Conservation (phyloP, 2,888 invertebrate genomes). For the Allophyes oxyacanthae region DNA sequence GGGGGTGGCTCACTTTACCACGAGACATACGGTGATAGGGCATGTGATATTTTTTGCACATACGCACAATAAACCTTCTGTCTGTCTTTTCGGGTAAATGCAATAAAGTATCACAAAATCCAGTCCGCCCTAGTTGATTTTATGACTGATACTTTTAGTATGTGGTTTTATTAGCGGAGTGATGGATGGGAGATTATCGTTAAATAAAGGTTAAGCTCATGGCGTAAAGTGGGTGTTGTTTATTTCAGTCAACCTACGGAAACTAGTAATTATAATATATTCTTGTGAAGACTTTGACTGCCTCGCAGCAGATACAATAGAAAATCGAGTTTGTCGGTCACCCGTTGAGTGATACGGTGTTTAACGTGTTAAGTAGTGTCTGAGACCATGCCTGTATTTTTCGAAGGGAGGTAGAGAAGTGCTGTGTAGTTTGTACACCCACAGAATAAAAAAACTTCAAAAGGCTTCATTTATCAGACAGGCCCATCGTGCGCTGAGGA, state of each 20-base stretch:
- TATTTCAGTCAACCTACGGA: conserved; percentile 9
- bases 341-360: too few species aligned
- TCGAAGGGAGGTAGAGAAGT: too few species aligned
- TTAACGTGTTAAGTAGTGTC: background rate
- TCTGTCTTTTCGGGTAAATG: background rate
- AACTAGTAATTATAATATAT: background rate
- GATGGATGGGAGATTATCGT: conserved; percentile 27
- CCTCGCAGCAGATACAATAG: too few species aligned
- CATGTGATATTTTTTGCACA: too few species aligned
- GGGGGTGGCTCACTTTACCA: too few species aligned
- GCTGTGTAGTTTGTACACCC: too few species aligned
- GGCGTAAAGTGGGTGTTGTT: conserved; percentile 28
- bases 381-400: background rate
- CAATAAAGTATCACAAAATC: conserved; percentile 26
- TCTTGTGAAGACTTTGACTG: too few species aligned
- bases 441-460: too few species aligned
- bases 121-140: conserved; percentile 31
- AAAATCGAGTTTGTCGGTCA: too few species aligned
- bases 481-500: too few species aligned
- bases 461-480: too few species aligned
- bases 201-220: conserved; percentile 29
- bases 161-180: conserved; percentile 43
- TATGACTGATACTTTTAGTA: conserved; percentile 44
- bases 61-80: conserved; percentile 4
- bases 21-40: too few species aligned